Evolutionary conservation across 2,797 vertebrate species (phyloP).

Genomic region (Rhinichthys osculus): DNA sequence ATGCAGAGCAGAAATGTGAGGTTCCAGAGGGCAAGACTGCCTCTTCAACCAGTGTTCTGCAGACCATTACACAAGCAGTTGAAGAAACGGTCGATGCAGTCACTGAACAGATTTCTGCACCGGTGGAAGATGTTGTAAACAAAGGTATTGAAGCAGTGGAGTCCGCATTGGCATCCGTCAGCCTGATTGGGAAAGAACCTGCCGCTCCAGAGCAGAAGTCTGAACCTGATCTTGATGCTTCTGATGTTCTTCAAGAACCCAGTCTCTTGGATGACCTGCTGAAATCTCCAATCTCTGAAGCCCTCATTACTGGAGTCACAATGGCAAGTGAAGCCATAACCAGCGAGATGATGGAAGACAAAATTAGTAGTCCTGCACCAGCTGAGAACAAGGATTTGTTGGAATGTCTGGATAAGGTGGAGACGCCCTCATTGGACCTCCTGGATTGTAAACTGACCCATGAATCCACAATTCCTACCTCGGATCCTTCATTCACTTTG

Average conservation of each 20-base stretch:
- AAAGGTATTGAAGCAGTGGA: conserved; percentile 49
- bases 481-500: conserved; percentile 48
- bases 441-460: conserved; percentile 48
- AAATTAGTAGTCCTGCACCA: not conserved
- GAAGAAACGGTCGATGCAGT: conserved; percentile 45
- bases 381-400: conserved; percentile 25
- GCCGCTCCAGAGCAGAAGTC: conserved; percentile 6
- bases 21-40: conserved; percentile 23
- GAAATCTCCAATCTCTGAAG: conserved; percentile 61
- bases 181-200: conserved; percentile 29
- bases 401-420: conserved; percentile 42
- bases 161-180: conserved; percentile 42
- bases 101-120: conserved; percentile 42
- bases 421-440: conserved; percentile 26
- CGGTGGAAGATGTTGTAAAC: conserved; percentile 50
- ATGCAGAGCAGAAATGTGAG: conserved; percentile 38
- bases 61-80: conserved; percentile 55
- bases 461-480: conserved; percentile 35
- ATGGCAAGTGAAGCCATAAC: conserved; percentile 14
- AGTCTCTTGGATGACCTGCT: conserved; percentile 55
- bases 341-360: conserved; percentile 17
- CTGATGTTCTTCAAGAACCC: conserved; percentile 11
- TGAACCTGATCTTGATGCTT: conserved; percentile 30
- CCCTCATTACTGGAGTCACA: conserved; percentile 40
- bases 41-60: conserved; percentile 41